phyloP scores from a whole-genome alignment of 2,888 invertebrate species.

The Sarcophaga rosellei region DNA sequence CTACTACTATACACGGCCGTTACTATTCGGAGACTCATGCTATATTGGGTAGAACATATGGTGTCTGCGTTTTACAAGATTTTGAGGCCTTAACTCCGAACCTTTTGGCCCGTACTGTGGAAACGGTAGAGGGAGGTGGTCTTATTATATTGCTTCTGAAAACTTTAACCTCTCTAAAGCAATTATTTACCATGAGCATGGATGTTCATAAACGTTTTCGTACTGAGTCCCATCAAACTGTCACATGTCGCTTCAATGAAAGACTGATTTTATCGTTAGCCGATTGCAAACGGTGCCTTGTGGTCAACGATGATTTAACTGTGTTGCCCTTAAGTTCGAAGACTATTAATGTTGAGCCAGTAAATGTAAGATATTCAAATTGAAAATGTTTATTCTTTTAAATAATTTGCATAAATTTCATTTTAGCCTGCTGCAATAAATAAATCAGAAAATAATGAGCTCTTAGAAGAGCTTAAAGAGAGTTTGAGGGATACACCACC shows the following conservation, averaged over 20 bases:
- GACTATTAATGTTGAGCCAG: constrained; percentile 90
- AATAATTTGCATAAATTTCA: not conserved
- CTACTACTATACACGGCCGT: constrained; percentile 97
- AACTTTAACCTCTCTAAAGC: constrained; percentile 92
- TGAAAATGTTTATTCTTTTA: not conserved
- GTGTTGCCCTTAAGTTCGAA: constrained; percentile 96
- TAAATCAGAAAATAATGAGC: constrained; percentile 82
- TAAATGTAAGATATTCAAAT: constrained; percentile 81
- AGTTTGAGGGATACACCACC: constrained; percentile 95
- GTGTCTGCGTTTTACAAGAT: constrained; percentile 96
- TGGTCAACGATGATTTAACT: constrained; percentile 96
- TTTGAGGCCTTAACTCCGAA: constrained; percentile 99
- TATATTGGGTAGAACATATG: constrained; percentile 98
- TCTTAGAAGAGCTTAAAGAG: constrained; percentile 89
- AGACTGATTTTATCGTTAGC: constrained; percentile 95
- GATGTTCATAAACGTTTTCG: constrained; percentile 96
- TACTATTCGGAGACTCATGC: constrained; percentile 99
- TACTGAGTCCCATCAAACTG: constrained; percentile 95
- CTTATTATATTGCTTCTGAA: constrained; percentile 93
- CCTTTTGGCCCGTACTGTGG: constrained; percentile 96
- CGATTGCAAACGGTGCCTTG: constrained; percentile 92
- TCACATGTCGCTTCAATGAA: constrained; percentile 98
- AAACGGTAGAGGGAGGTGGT: constrained; percentile 99
- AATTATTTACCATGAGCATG: constrained; percentile 98
- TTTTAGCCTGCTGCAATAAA: constrained; percentile 77